Evolutionary conservation across 1,140 invertebrate species (phyloP).

Genomic region (Ptiloglossa arizonensis): DNA sequence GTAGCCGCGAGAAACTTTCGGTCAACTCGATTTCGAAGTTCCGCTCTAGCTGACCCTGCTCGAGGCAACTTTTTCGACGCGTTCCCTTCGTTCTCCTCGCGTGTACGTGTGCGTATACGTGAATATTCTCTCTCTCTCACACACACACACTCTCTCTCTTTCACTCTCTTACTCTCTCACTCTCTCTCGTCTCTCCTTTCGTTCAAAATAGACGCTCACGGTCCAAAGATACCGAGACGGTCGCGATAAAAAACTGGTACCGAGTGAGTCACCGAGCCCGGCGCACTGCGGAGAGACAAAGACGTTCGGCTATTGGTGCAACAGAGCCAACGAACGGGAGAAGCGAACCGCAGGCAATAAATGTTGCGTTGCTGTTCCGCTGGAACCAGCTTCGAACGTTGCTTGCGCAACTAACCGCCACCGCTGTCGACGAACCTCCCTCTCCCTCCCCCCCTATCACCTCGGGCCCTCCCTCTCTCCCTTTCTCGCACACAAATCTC

Average conservation of each 20-base stretch:
- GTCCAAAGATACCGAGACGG: slow-evolving; percentile 35
- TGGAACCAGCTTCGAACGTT: slow-evolving; percentile 33
- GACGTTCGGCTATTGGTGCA: not conserved
- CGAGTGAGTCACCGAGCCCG: slow-evolving; percentile 48
- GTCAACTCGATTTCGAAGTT: slow-evolving; percentile 54
- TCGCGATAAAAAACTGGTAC: slow-evolving; percentile 37
- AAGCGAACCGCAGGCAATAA: slow-evolving; percentile 34
- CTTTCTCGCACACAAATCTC: slow-evolving; percentile 26
- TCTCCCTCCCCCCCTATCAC: not conserved
- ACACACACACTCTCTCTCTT: too few relatives aligned
- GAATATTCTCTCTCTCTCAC: too few relatives aligned
- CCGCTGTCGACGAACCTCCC: slow-evolving; percentile 5
- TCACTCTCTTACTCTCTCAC: too few relatives aligned
- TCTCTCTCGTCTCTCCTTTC: not conserved
- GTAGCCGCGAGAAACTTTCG: slow-evolving; percentile 44
- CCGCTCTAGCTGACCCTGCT: slow-evolving; percentile 1
- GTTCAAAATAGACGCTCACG: slow-evolving; percentile 49
- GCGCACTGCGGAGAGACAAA: slow-evolving; percentile 17
- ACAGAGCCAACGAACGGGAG: slow-evolving; percentile 15
- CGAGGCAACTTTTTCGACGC: slow-evolving; percentile 14
- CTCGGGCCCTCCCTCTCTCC: too few relatives aligned
- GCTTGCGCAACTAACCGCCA: slow-evolving; percentile 41
- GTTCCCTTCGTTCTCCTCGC: slow-evolving; percentile 8
- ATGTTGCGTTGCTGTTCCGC: slow-evolving; percentile 33
- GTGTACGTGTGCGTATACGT: too few relatives aligned